Percentiles rank a stretch among this genome's conserved stretches.
phyloP scores from a whole-genome alignment of 2,888 invertebrate genomes.

The Agriopis marginaria region DNA sequence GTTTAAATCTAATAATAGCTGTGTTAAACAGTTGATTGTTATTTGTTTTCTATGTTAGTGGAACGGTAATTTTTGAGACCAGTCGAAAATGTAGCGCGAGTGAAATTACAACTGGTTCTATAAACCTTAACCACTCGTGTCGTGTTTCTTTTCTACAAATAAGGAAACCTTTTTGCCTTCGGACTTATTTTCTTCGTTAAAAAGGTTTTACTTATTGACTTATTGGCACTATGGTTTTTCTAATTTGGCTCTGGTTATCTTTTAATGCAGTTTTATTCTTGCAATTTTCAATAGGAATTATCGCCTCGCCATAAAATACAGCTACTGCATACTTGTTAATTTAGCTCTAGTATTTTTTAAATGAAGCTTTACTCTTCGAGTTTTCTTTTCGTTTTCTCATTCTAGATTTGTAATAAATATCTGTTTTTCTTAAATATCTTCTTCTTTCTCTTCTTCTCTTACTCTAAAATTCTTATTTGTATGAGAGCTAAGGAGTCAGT shows the following conservation, averaged over 20 bases:
- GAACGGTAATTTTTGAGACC: slow-evolving; percentile 41
- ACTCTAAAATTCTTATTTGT: no score
- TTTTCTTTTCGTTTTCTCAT: no score
- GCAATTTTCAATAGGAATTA: no score
- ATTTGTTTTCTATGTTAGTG: slow-evolving; percentile 48
- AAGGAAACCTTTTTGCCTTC: slow-evolving; percentile 1
- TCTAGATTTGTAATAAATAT: no score
- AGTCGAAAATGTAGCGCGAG: slow-evolving; percentile 46
- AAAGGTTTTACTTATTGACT: neutral
- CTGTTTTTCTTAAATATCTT: no score
- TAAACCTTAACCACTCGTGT: slow-evolving; percentile 24
- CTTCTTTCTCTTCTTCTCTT: no score
- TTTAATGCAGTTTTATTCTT: no score
- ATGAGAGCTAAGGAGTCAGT: no score
- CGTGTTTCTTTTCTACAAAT: slow-evolving; percentile 30
- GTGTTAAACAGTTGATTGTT: slow-evolving; percentile 16
- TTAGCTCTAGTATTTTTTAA: no score
- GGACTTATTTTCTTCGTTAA: neutral
- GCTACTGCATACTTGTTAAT: no score
- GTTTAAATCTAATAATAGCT: slow-evolving; percentile 28
- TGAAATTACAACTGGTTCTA: slow-evolving; percentile 49
- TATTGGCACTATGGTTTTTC: neutral
- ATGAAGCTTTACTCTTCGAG: no score
- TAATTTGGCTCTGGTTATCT: neutral
- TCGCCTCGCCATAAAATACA: no score